A percentile compares a stretch with the other conserved stretches of the same genome.
Conservation (phyloP, 2,113 vertebrate genomes). For the Grantiella picta region DNA sequence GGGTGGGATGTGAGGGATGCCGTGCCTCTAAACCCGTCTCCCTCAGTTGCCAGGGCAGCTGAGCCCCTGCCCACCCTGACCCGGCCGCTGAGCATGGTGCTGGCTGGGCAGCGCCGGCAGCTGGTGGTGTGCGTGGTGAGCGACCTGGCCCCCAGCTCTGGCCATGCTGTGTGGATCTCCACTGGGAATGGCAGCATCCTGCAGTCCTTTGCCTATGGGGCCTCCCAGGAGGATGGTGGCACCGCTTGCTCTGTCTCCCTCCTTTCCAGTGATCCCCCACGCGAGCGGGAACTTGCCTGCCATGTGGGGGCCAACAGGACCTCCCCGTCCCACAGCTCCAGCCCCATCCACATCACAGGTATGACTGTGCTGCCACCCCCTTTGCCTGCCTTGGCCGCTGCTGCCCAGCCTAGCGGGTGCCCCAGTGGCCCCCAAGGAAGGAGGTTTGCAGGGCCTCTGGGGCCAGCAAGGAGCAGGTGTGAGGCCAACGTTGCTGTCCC, state of each 20-base stretch:
- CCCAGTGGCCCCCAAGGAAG: fast-evolving
- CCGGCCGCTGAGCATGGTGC: constrained; percentile 46
- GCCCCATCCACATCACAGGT: constrained; percentile 42
- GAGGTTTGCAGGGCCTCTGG: fast-evolving
- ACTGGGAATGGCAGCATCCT: constrained; percentile 34
- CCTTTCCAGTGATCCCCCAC: neutral
- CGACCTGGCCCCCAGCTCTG: neutral
- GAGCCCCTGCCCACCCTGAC: constrained; percentile 50
- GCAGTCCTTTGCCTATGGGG: constrained; percentile 60
- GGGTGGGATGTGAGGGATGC: neutral
- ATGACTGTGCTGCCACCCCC: neutral
- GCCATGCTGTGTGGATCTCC: constrained; percentile 66
- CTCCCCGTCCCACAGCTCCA: constrained; percentile 21
- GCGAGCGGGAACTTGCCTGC: constrained; percentile 54
- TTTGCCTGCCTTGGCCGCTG: neutral
- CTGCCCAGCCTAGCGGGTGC: neutral
- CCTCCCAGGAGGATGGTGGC: constrained; percentile 60
- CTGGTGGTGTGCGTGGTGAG: constrained; percentile 71
- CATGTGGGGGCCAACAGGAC: constrained; percentile 29
- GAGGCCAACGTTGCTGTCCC: neutral
- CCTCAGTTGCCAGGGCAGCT: neutral
- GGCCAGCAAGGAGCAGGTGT: neutral
- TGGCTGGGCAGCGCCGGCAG: constrained; percentile 45
- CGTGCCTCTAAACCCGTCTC: neutral
- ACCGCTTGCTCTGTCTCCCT: constrained; percentile 61